These are phyloP conservation scores for Euglossa dilemma DNA, from an alignment of 1,140 invertebrate genomes.

Conservation along the genomic window DNA sequence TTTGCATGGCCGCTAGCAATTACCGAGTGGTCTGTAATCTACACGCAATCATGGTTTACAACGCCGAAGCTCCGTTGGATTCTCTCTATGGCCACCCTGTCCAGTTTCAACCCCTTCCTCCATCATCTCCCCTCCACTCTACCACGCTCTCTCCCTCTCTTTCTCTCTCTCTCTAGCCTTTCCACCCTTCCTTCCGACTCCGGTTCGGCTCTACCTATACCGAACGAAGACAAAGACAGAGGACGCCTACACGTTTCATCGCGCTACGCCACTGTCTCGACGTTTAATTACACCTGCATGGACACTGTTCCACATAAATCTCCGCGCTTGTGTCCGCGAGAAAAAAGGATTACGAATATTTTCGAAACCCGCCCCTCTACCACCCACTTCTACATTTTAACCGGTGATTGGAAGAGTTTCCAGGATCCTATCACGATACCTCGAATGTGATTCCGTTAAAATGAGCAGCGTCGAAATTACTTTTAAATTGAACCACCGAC, in stretches of 20 bases:
- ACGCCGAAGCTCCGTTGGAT: slow-evolving; percentile 62
- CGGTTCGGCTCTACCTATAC: slow-evolving; percentile 7
- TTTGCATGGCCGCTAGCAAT: slow-evolving; percentile 76
- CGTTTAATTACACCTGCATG: slow-evolving; percentile 63
- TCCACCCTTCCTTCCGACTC: neutral
- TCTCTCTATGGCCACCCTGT: slow-evolving; percentile 54
- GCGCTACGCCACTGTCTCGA: slow-evolving; percentile 32
- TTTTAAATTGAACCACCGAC: slow-evolving; percentile 7
- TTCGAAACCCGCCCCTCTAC: neutral
- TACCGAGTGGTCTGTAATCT: slow-evolving; percentile 78
- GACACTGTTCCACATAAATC: slow-evolving; percentile 31
- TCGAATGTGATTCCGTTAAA: slow-evolving; percentile 10
- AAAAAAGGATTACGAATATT: slow-evolving; percentile 17
- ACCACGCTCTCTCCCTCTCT: neutral
- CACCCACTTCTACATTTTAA: neutral
- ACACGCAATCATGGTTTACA: slow-evolving; percentile 78
- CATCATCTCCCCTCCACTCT: slow-evolving; percentile 13
- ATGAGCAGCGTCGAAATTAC: slow-evolving; percentile 5
- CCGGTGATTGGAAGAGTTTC: slow-evolving; percentile 13
- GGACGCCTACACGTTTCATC: slow-evolving; percentile 65
- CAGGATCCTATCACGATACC: neutral
- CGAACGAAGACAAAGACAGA: slow-evolving; percentile 35
- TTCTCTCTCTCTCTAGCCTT: neutral
- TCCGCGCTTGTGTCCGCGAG: neutral
- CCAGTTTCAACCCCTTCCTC: slow-evolving; percentile 26